These are phyloP conservation scores for Zaprionus obscuricornis DNA, from an alignment of 2,888 invertebrate species.

Conservation along the genomic window DNA sequence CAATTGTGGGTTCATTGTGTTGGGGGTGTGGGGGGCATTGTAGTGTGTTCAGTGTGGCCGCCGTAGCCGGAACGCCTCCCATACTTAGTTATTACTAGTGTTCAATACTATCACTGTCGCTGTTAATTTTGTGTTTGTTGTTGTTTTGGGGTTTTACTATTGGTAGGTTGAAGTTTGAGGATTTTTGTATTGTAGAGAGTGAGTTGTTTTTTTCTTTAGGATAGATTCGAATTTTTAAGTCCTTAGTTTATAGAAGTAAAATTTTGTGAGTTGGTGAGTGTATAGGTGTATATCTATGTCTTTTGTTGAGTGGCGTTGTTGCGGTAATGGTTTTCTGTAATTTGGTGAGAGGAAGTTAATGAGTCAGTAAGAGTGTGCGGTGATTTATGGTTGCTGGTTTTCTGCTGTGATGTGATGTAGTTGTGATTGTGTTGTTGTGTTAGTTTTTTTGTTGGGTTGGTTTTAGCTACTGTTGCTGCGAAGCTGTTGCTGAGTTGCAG, in stretches of 20 bases:
- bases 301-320: background rate
- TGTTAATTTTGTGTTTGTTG: too few species aligned
- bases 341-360: background rate
- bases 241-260: background rate
- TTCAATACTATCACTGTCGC: too few species aligned
- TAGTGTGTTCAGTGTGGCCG: too few species aligned
- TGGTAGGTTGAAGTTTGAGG: too few species aligned
- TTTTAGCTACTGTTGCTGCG: background rate
- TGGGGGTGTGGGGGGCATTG: too few species aligned
- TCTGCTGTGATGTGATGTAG: background rate
- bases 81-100: too few species aligned
- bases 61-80: too few species aligned
- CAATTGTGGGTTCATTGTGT: too few species aligned
- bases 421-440: too few species aligned
- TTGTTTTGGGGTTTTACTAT: too few species aligned
- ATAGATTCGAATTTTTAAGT: background rate
- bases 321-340: background rate
- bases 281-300: background rate
- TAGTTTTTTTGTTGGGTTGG: conserved; percentile 3
- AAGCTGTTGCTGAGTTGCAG: background rate
- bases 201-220: conserved; percentile 8
- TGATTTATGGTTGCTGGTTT: background rate
- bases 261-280: background rate
- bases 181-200: conserved; percentile 1
- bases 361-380: too few species aligned